A percentile compares a stretch with the other conserved stretches of the same genome.
phyloP scores from a whole-genome alignment of 2,113 vertebrate species.

The Scophthalmus maximus region DNA sequence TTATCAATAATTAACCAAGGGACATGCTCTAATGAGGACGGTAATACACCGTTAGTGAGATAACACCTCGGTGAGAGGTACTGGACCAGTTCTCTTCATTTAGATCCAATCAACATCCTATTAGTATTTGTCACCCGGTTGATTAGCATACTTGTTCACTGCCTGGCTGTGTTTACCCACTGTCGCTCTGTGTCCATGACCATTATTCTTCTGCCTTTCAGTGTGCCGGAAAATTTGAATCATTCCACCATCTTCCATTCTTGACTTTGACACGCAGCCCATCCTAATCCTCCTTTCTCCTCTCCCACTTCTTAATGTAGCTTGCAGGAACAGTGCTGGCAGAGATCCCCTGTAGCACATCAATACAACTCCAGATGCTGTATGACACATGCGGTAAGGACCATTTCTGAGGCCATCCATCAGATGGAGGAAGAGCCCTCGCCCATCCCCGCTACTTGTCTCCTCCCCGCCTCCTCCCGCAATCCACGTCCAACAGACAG shows the following conservation, averaged over 20 bases:
- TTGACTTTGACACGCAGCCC: background rate
- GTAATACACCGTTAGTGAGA: conserved; percentile 65
- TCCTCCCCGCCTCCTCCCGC: conserved; percentile 42
- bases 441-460: conserved; percentile 48
- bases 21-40: conserved; percentile 73
- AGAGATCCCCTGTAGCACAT: conserved; percentile 33
- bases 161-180: conserved; percentile 21
- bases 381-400: conserved; percentile 76
- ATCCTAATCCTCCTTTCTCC: background rate
- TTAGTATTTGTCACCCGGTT: conserved; percentile 59
- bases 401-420: conserved; percentile 76
- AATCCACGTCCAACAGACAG: conserved; percentile 60
- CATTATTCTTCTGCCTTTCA: background rate
- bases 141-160: conserved; percentile 44
- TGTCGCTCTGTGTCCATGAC: background rate
- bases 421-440: conserved; percentile 56
- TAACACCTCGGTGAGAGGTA: conserved; percentile 59
- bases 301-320: conserved; percentile 34
- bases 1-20: conserved; percentile 79
- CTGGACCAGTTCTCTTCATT: conserved; percentile 59
- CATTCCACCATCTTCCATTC: background rate
- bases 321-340: conserved; percentile 25
- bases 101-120: conserved; percentile 59
- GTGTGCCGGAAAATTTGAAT: conserved; percentile 3
- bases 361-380: conserved; percentile 70